Percentiles rank a stretch among this genome's conserved stretches.
phyloP scores from a whole-genome alignment of 1,140 invertebrate species.

The Arctopsyche grandis region DNA sequence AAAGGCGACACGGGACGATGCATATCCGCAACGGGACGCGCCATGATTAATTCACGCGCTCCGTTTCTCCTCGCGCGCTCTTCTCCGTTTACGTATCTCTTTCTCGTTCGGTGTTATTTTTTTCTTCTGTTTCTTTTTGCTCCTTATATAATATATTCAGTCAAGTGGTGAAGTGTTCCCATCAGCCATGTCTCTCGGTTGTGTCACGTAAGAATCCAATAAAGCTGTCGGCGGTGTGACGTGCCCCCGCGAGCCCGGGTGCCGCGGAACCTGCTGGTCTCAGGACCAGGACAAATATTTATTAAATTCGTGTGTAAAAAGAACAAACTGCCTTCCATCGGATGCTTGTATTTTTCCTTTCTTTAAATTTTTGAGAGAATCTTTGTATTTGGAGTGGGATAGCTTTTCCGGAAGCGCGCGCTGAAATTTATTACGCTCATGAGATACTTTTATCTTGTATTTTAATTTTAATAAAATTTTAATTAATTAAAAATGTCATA shows the following conservation, averaged over 20 bases:
- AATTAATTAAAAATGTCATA: too few species aligned
- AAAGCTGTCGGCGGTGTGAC: slow-evolving; percentile 53
- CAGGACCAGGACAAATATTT: slow-evolving; percentile 43
- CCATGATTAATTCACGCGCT: neutral
- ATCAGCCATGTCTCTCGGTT: slow-evolving; percentile 38
- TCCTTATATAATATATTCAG: slow-evolving; percentile 2
- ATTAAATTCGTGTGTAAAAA: slow-evolving; percentile 44
- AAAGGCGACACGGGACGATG: neutral
- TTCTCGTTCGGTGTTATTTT: neutral
- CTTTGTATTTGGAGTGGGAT: too few species aligned
- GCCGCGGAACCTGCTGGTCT: neutral
- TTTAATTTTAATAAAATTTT: too few species aligned
- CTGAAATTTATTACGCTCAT: too few species aligned
- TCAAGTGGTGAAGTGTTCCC: slow-evolving; percentile 20
- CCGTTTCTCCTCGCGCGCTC: neutral
- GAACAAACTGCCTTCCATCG: neutral
- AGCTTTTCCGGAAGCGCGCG: too few species aligned
- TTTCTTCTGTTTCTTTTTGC: neutral
- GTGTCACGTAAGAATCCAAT: slow-evolving; percentile 53
- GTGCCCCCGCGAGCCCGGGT: slow-evolving; percentile 27
- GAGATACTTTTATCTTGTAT: too few species aligned
- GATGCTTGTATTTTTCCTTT: too few species aligned
- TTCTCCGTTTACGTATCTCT: neutral
- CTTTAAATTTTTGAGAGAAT: too few species aligned
- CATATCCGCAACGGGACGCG: neutral